These are phyloP conservation scores for Chelonus insularis DNA, from an alignment of 1,140 invertebrate genomes.

Conservation along the genomic window DNA sequence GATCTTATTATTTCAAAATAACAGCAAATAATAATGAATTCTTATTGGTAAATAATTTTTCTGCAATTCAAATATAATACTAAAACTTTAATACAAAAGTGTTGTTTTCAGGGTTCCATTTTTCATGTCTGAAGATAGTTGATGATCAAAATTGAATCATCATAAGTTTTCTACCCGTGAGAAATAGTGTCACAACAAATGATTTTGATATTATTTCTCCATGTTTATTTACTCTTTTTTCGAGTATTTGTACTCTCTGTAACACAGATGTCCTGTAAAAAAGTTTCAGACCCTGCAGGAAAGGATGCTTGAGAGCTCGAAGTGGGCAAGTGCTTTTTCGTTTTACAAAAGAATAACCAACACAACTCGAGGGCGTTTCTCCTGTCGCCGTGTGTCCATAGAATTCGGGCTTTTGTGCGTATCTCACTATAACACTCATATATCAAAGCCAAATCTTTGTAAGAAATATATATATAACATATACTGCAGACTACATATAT, in stretches of 20 bases:
- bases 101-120: too few species aligned
- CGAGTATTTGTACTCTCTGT: conserved; percentile 3
- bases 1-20: too few species aligned
- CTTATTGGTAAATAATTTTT: too few species aligned
- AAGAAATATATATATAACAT: not conserved
- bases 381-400: conserved; percentile 10
- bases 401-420: conserved; percentile 3
- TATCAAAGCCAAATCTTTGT: conserved; percentile 9
- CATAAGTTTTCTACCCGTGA: too few species aligned
- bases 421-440: not conserved
- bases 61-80: too few species aligned
- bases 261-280: conserved; percentile 17
- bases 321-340: conserved; percentile 4
- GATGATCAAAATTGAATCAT: too few species aligned
- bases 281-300: not conserved
- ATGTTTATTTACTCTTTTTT: not conserved
- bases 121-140: too few species aligned
- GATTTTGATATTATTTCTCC: not conserved
- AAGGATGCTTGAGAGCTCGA: conserved; percentile 19
- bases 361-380: conserved; percentile 15
- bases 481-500: too few species aligned
- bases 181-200: too few species aligned
- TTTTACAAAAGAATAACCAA: conserved; percentile 16
- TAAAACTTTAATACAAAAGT: too few species aligned
- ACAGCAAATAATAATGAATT: too few species aligned